phyloP scores from a whole-genome alignment of 2,888 invertebrate species.

The Lottia scabra region DNA sequence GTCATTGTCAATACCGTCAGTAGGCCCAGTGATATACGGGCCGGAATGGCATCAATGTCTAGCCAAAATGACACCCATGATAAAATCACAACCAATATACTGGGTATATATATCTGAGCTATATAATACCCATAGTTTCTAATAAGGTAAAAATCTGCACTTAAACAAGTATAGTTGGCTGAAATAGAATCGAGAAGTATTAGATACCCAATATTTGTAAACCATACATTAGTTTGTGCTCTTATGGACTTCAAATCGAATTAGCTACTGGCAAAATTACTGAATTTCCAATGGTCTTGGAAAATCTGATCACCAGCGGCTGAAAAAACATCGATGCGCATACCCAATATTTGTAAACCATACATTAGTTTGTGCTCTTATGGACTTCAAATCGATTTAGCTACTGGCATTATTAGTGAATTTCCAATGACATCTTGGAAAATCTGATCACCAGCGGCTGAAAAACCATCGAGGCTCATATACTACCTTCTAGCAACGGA shows the following conservation, averaged over 20 bases:
- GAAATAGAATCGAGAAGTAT: constrained; percentile 8
- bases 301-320: constrained; percentile 19
- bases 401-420: too few species aligned
- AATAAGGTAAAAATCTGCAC: constrained; percentile 31
- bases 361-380: too few species aligned
- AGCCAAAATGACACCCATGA: constrained; percentile 50
- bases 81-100: constrained; percentile 40
- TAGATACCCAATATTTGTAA: too few species aligned
- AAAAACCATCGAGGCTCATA: not conserved
- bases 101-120: constrained; percentile 44
- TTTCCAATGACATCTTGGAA: too few species aligned
- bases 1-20: constrained; percentile 45
- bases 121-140: constrained; percentile 39
- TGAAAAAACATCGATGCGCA: constrained; percentile 15
- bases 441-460: constrained; percentile 30
- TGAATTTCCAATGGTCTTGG: too few species aligned
- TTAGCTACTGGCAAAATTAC: too few species aligned
- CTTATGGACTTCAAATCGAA: too few species aligned
- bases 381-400: too few species aligned
- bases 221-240: too few species aligned
- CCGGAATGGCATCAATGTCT: constrained; percentile 41
- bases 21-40: constrained; percentile 40
- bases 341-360: too few species aligned
- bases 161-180: constrained; percentile 41
- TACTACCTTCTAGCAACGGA: too few species aligned